Evolutionary conservation across 2,797 vertebrate genomes (phyloP), one percentile per base, ranked within the genome.

Genomic region (Cryptoblepharus egeriae): DNA sequence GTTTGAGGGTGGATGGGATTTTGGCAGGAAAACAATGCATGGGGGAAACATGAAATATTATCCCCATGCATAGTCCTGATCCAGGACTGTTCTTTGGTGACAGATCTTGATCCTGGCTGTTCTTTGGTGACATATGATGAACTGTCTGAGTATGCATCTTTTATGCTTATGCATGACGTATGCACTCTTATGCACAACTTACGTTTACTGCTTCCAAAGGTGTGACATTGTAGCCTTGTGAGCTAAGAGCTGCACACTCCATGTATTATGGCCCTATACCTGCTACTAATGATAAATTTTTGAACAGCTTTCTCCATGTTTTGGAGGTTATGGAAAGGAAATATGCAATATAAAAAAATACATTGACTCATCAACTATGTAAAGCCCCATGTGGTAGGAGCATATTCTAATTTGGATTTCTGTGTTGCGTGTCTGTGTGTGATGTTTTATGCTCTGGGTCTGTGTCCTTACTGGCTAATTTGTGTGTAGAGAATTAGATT

Each of bases 351-450:
- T 35, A 69, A 22, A 91, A n/a, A 91, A 94, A 65, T 84, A 90
- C 90, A 93, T 94, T 87, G 87, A 74, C 80, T 93, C 90, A 94
- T 93, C 93, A 95, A 94, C 93, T 87, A 91, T 94, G 89, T 87
- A 91, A 94, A 91, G 88, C 88, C 84, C 85, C 79, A 90, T 93
- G 89, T 91, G 86, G 75, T 87, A 80, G 57, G 61, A 74, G 83
- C 39, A 70, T 79, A 57, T 80, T 92, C 79, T 86, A 91, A 92
- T 88, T 79, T 16, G 18, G 49, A 16, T 15, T 52, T 52, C 49
- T 52, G 49, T 9, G 49, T 8, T 49, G 45, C 12, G 13, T 15
- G 15, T 52, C 13, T 52, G 49, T 18, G 49, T 52, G 49, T 52
- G 49, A 52, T 15, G 49, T 16, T 52, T 52, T 52, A 52, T 92